Evolutionary conservation across 1,140 invertebrate genomes (phyloP).

Genomic region (Cotesia typhae): DNA sequence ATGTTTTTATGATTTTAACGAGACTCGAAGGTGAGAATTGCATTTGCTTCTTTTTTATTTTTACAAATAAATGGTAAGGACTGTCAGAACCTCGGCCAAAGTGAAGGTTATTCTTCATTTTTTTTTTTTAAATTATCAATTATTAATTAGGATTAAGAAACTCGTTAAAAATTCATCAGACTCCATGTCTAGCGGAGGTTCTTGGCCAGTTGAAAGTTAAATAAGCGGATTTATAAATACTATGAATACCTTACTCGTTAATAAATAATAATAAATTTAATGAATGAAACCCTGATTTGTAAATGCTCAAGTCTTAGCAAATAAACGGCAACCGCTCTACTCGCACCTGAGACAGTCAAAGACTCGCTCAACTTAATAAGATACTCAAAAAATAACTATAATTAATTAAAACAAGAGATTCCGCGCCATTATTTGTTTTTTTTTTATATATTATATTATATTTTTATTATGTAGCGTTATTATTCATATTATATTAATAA

Average conservation of each 20-base stretch:
- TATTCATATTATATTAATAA: not conserved
- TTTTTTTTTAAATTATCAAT: conserved; percentile 18
- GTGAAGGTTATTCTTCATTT: conserved; percentile 39
- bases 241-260: conserved; percentile 17
- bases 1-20: conserved; percentile 7
- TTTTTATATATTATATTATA: too few relatives aligned
- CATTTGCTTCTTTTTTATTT: not conserved
- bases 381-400: not conserved
- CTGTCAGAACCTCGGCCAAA: conserved; percentile 59
- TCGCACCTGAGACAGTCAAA: too few relatives aligned
- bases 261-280: conserved; percentile 12
- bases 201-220: conserved; percentile 41
- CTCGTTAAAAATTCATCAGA: conserved; percentile 1
- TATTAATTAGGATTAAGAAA: conserved; percentile 8
- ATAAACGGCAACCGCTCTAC: too few relatives aligned
- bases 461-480: not conserved
- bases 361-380: too few relatives aligned
- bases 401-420: conserved; percentile 6
- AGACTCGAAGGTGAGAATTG: conserved; percentile 13
- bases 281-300: too few relatives aligned
- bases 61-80: not conserved
- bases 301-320: too few relatives aligned
- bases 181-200: conserved; percentile 62
- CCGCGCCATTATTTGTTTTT: too few relatives aligned
- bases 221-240: too few relatives aligned